Conservation (phyloP, 2,113 vertebrate genomes). For the Petrocephalus microphthalmus region DNA sequence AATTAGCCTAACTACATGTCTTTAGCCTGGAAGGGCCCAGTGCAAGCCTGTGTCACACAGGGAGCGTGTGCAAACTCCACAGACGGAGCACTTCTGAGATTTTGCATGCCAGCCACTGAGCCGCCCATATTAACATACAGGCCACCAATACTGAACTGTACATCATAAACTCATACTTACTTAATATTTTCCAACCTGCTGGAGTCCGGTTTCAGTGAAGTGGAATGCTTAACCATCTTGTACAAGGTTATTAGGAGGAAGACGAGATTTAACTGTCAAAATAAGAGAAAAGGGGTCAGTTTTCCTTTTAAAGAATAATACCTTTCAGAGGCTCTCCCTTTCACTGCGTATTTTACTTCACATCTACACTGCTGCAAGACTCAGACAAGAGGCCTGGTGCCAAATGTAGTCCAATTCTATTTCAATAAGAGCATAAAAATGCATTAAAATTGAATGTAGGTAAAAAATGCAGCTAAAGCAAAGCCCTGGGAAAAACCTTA, state of each 20-base stretch:
- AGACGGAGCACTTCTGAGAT: background rate
- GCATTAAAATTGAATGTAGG: slow-evolving; percentile 63
- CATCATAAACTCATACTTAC: slow-evolving; percentile 75
- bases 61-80: background rate
- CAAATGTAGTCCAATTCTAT: slow-evolving; percentile 69
- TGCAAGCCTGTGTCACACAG: background rate
- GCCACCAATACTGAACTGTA: slow-evolving; percentile 28
- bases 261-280: slow-evolving; percentile 95
- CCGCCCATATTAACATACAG: background rate
- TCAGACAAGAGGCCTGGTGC: slow-evolving; percentile 60
- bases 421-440: slow-evolving; percentile 66
- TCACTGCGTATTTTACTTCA: slow-evolving; percentile 63
- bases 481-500: background rate
- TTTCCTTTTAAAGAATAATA: slow-evolving; percentile 54
- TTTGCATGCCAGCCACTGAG: too few relatives aligned
- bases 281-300: slow-evolving; percentile 63
- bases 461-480: slow-evolving; percentile 30
- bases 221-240: slow-evolving; percentile 99
- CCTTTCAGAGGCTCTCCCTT: slow-evolving; percentile 52
- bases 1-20: background rate
- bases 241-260: slow-evolving; percentile 98
- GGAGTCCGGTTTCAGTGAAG: slow-evolving; percentile 98
- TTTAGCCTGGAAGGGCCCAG: background rate
- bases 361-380: slow-evolving; percentile 55
- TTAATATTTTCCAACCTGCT: slow-evolving; percentile 99